Evolutionary conservation across 2,888 invertebrate species (phyloP), one percentile per base, ranked within the genome.

Genomic region (Boloria selene): DNA sequence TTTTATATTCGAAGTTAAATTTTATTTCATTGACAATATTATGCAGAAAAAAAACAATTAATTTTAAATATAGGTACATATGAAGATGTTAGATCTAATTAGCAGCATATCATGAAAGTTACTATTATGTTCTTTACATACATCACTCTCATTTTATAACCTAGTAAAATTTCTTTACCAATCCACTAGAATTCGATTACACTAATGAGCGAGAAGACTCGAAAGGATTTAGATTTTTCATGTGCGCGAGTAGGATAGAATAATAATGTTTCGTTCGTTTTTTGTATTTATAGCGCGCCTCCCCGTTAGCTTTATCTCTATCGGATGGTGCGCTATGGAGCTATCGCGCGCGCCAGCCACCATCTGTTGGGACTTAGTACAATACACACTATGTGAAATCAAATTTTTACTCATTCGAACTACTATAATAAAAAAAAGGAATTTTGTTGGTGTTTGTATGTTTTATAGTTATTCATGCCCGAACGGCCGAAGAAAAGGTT

Each of bases 221-320:
- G 66, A 69, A 74, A 73, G 74, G 75, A 74, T 75, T 77, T 76
- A 78, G 79, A 78, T 78, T 79, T 81, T 79, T 78, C 75, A 64
- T 60, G 74, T 69, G 79, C 72, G 74, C 74, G 79, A 85, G 75
- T 74, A 75, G 76, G 84, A 85, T 74, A 74, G 78, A 76, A 72
- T 70, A 72, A 75, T 70, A 71, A 74, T 75, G 77, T 79, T 77
- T 78, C 70, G 72, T 76, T 80, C 77, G 74, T 79, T 82, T 83
- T 80, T 82, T 77, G 81, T 76, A 86, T 89, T 88, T 88, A 88
- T 87, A 83, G 85, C 84, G 82, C 80, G 82, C 86, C 88, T 87
- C 86, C 85, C 86, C 84, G 87, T 87, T 87, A 84, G 81, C 79
- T 82, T 86, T 89, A 88, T 90, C 90, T 88, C 81, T 82, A 88